Evolutionary conservation across 2,797 vertebrate species (phyloP), one percentile per base, ranked within the genome.

Genomic region (Pseudopleuronectes americanus): DNA sequence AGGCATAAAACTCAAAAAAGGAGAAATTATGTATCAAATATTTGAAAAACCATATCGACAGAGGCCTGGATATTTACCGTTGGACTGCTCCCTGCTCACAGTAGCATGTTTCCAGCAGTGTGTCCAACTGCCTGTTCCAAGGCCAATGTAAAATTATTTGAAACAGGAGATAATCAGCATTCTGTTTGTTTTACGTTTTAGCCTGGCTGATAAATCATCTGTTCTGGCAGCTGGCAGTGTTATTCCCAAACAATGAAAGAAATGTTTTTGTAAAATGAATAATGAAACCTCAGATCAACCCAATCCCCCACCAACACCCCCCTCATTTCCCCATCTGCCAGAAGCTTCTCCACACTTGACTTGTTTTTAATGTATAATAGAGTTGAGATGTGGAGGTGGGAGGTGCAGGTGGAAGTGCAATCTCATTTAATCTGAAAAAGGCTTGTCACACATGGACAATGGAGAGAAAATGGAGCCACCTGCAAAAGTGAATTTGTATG

Each of bases 71-170:
- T 64, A 38, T 59, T 33, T 24, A 52, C 26, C n/a, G 38, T 8
- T 41, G 60, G 41, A 66, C 28, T 54, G 17, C 6, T 64, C 55
- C 6, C 31, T 6, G 23, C 12, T 70, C 23, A 57, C 12, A 52
- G 7, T 33, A 33, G 31, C 31, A 33, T 9, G 8, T 64, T 56
- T 45, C 48, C 38, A 49, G 49, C 31, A 31, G 53, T 17, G 5
- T 19, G 8, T 23, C 51, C 36, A 61, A 65, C 16, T 13, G 24
- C 26, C 66, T 52, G 33, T 8, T 36, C 16, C 19, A 28, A 48
- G 23, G 51, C 45, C 64, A 48, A 36, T 0, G 5, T 59, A 23
- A 47, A 60, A 53, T 68, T 64, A 52, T 75, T 76, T 83, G 64
- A 56, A 31, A 61, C 10, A 24, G 16, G 36, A 70, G 65, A 77